Percentiles rank a stretch among this genome's conserved stretches.
phyloP scores from a whole-genome alignment of 2,888 invertebrate genomes.

The Polylopha cassiicola region DNA sequence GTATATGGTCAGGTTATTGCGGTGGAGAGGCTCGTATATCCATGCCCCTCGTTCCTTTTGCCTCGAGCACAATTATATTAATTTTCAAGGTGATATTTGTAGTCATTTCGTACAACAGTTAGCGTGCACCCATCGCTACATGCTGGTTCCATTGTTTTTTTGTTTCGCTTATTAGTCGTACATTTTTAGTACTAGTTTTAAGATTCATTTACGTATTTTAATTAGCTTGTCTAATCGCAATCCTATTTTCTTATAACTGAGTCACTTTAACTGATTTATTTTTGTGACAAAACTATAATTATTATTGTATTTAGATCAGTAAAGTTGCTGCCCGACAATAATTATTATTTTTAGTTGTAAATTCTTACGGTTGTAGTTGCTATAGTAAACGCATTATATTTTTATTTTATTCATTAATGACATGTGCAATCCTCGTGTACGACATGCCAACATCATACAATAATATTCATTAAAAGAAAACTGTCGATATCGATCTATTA shows the following conservation, averaged over 20 bases:
- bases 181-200: conserved; percentile 39
- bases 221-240: conserved; percentile 42
- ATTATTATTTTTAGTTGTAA: conserved; percentile 48
- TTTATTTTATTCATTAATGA: conserved; percentile 38
- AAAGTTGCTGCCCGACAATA: conserved; percentile 67
- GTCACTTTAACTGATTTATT: conserved; percentile 34
- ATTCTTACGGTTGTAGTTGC: conserved; percentile 40
- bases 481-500: no score
- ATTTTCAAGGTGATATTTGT: conserved; percentile 38
- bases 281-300: conserved; percentile 54
- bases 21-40: no score
- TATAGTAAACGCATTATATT: conserved; percentile 26
- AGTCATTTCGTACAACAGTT: conserved; percentile 57
- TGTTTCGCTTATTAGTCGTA: conserved; percentile 35
- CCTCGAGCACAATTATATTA: conserved; percentile 1
- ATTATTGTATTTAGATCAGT: conserved; percentile 41
- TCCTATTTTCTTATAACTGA: conserved; percentile 26
- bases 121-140: conserved; percentile 29
- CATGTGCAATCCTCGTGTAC: conserved; percentile 31
- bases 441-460: conserved; percentile 35
- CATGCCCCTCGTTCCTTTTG: not conserved
- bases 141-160: conserved; percentile 29
- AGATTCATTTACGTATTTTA: conserved; percentile 47
- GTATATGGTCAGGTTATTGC: no score
- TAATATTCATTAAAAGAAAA: no score